Evolutionary conservation across 2,113 vertebrate genomes (phyloP).

Genomic region (Lophura nycthemera): DNA sequence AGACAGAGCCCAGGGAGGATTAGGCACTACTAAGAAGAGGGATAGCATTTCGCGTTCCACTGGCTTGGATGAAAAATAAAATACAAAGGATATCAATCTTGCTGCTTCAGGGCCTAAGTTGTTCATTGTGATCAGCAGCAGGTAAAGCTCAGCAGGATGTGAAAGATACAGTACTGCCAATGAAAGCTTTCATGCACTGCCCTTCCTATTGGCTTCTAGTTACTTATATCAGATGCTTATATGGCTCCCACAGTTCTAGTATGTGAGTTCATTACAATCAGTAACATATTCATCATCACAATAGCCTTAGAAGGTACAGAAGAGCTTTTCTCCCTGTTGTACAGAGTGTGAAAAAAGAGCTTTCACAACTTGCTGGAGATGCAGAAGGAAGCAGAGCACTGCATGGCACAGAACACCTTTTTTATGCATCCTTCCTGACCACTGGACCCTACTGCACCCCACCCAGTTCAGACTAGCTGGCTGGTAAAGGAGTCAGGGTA

Average conservation of each 20-base stretch:
- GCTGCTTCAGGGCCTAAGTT: constrained; percentile 48
- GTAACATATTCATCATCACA: constrained; percentile 61
- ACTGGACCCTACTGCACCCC: not conserved
- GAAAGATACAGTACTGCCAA: constrained; percentile 59
- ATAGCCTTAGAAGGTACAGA: constrained; percentile 31
- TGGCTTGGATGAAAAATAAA: constrained; percentile 58
- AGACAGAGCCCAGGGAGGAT: constrained; percentile 18
- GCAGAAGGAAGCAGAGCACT: not conserved
- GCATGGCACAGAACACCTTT: not conserved
- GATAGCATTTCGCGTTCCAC: constrained; percentile 4
- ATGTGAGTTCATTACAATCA: constrained; percentile 58
- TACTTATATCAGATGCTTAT: constrained; percentile 35
- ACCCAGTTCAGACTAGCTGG: not conserved
- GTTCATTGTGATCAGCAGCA: constrained; percentile 66
- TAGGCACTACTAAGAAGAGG: constrained; percentile 25
- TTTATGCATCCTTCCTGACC: not conserved
- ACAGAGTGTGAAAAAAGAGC: not conserved
- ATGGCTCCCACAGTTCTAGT: constrained; percentile 23
- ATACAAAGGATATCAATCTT: constrained; percentile 55
- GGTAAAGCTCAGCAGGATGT: constrained; percentile 60
- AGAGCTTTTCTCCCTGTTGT: not conserved
- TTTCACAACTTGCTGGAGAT: not conserved
- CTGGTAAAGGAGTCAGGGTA: not conserved
- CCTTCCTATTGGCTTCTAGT: constrained; percentile 32
- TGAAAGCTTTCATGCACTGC: constrained; percentile 30